Evolutionary conservation across 2,113 vertebrate species (phyloP), one percentile per base, ranked within the genome.

Genomic region (Nothoprocta perdicaria): DNA sequence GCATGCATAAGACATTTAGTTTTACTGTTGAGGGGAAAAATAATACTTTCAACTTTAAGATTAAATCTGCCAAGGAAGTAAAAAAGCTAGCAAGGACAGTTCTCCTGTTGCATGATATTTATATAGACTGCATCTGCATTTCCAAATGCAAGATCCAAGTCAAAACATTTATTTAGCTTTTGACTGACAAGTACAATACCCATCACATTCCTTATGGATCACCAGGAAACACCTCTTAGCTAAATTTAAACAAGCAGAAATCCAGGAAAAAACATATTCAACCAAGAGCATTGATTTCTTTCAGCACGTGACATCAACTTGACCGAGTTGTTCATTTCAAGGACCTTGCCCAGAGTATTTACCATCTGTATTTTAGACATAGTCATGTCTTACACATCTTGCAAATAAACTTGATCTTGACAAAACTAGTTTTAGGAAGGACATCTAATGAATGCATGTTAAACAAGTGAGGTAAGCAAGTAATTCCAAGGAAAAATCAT

Each of bases 401-500:
- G 22, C 43, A 65, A 55, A 68, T 31, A 80, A 48, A 66, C 16
- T 50, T 40, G 2, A 52, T 52, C 63, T 83, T 63, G 66, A 79
- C 58, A 78, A 68, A 86, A 41, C 1, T 45, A 52, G 43, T 62
- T 63, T 66, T 2, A 43, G 48, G 16, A 83, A 85, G 31, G 89
- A 24, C 43, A 46, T 57, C 50, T 84, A 57, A 88, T 6, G 43
- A 73, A 53, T 62, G 71, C 1, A 4, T 61, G 71, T 73, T 75
- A 93, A 80, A 81, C 69, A 71, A 68, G 80, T 94, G 74, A 73
- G 71, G 84, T 81, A 91, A 86, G 33, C 55, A 90, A 95, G 69
- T 31, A 43, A 91, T 91, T 95, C 9, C 90, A 97, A 97, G 96
- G 91, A 97, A 98, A 97, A 98, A 95, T 67, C 96, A 97, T 88